Conservation (phyloP, 1,140 invertebrate genomes). For the Lasioglossum baleicum region DNA sequence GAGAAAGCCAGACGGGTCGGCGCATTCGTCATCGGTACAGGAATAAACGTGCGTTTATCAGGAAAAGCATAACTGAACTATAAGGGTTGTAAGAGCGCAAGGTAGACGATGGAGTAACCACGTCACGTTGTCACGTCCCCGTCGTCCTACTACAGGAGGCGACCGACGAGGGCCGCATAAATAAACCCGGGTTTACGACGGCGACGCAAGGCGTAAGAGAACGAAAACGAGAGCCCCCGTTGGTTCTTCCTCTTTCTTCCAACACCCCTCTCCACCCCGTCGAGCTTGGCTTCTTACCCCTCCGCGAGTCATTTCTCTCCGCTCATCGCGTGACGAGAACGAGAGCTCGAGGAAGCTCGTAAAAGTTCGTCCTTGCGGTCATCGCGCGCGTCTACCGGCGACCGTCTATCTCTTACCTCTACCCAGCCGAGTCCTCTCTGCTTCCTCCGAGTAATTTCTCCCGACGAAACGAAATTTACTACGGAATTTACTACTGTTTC, state of each 20-base stretch:
- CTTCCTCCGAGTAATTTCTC: constrained; percentile 49
- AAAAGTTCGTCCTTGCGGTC: constrained; percentile 71
- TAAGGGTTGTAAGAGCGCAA: constrained; percentile 57
- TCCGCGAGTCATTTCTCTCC: constrained; percentile 51
- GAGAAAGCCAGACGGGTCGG: not conserved
- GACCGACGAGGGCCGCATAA: constrained; percentile 77
- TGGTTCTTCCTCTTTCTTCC: constrained; percentile 17
- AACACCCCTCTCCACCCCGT: not conserved
- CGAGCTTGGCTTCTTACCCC: not conserved
- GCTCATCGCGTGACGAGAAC: constrained; percentile 69
- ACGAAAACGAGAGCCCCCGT: constrained; percentile 61
- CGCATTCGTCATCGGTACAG: not conserved
- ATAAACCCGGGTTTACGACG: constrained; percentile 77
- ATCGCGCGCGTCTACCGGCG: constrained; percentile 29
- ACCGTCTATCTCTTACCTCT: constrained; percentile 14
- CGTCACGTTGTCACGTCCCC: constrained; percentile 76
- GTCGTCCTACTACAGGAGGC: constrained; percentile 73
- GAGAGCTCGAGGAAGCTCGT: constrained; percentile 68
- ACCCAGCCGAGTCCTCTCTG: not conserved
- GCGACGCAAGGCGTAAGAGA: constrained; percentile 60
- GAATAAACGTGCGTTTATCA: constrained; percentile 53
- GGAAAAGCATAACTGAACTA: constrained; percentile 56
- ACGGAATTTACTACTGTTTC: constrained; percentile 20
- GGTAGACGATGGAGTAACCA: constrained; percentile 69
- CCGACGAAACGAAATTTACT: constrained; percentile 6